Percentiles rank a stretch among this genome's conserved stretches.
Evolutionary conservation across 2,888 invertebrate species (phyloP).

Genomic region (Lithophane ornitopus): DNA sequence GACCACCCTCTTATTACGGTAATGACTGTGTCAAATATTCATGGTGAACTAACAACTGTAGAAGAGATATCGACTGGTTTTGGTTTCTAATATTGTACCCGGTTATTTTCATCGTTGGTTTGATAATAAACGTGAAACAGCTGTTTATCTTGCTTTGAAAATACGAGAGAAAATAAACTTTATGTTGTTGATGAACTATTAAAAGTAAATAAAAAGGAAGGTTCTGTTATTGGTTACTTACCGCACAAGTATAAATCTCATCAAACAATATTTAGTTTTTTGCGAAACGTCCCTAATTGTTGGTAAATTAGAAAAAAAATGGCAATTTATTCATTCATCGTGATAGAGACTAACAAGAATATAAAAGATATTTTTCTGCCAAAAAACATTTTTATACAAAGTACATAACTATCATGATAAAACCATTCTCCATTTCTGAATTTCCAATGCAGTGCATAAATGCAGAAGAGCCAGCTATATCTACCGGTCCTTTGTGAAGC

Average conservation of each 20-base stretch:
- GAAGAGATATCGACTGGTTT: conserved; percentile 35
- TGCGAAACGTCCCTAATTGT: not conserved
- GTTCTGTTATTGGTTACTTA: not conserved
- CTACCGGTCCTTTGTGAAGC: conserved; percentile 37
- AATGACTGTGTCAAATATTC: conserved; percentile 71
- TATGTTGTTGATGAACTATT: not conserved
- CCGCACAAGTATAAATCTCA: not conserved
- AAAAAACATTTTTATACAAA: not conserved
- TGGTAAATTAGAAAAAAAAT: not conserved
- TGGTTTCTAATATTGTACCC: not conserved
- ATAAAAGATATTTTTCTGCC: not conserved
- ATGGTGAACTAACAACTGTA: conserved; percentile 48
- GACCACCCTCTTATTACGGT: conserved; percentile 60
- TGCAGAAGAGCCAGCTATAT: conserved; percentile 22
- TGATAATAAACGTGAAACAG: not conserved
- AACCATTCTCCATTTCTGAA: not conserved
- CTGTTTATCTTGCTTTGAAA: not conserved
- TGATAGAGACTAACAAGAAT: not conserved
- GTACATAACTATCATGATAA: not conserved
- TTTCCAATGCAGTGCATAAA: conserved; percentile 31
- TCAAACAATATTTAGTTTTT: not conserved
- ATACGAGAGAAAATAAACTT: not conserved
- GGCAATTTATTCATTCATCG: not conserved
- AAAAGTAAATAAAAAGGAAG: not conserved
- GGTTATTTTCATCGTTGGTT: conserved; percentile 1